A percentile compares a stretch with the other conserved stretches of the same genome.
Conservation (phyloP, 1,140 invertebrate species). For the Lerema accius region DNA sequence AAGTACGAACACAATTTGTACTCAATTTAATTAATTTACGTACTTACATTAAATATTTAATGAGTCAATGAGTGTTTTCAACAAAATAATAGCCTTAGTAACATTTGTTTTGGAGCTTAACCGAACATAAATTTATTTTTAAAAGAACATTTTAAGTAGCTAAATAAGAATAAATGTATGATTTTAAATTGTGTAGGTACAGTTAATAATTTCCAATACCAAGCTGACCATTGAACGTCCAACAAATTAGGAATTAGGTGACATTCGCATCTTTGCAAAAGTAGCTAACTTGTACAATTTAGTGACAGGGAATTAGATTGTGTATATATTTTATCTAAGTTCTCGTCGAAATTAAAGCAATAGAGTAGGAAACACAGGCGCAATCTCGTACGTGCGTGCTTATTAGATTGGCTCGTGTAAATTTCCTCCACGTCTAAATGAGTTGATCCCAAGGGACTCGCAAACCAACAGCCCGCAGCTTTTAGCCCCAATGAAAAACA, state of each 20-base stretch:
- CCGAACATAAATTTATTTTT: no score
- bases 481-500: conserved; percentile 31
- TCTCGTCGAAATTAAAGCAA: conserved; percentile 51
- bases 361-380: conserved; percentile 53
- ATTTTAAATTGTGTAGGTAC: no score
- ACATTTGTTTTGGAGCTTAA: no score
- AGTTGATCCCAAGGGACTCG: conserved; percentile 54
- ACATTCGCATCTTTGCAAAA: conserved; percentile 5
- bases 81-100: no score
- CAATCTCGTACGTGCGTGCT: conserved; percentile 55
- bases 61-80: no score
- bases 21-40: no score
- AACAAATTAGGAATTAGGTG: conserved; percentile 12
- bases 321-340: conserved; percentile 33
- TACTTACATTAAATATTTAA: no score
- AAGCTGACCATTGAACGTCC: not conserved
- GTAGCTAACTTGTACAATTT: conserved; percentile 19
- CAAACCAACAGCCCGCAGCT: conserved; percentile 24
- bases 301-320: conserved; percentile 22
- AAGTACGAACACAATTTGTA: no score
- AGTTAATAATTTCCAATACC: conserved; percentile 1
- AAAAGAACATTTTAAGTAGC: no score
- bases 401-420: conserved; percentile 68
- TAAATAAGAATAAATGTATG: no score
- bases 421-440: conserved; percentile 68